Percentiles rank a stretch among this genome's conserved stretches.
Conservation (phyloP, 2,797 vertebrate genomes). For the Etheostoma perlongum region DNA sequence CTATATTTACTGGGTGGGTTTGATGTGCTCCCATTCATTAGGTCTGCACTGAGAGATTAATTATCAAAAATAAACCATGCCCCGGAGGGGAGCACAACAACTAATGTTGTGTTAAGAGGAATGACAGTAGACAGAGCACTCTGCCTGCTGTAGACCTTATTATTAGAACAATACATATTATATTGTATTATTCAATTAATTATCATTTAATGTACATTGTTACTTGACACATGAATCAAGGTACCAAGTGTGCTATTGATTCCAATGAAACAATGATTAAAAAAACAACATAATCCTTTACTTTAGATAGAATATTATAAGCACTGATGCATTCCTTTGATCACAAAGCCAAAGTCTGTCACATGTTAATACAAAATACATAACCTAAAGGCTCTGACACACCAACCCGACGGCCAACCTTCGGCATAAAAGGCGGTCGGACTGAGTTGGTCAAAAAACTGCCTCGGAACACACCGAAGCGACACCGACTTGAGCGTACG, state of each 20-base stretch:
- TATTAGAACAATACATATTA: slow-evolving; percentile 52
- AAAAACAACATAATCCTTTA: slow-evolving; percentile 34
- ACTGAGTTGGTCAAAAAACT: too few species aligned
- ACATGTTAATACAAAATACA: slow-evolving; percentile 31
- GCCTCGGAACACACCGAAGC: too few species aligned
- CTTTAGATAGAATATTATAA: slow-evolving; percentile 5
- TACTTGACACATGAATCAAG: slow-evolving; percentile 48
- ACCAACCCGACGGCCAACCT: too few species aligned
- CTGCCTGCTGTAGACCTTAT: slow-evolving; percentile 47
- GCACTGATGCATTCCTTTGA: slow-evolving; percentile 51
- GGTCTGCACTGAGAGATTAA: slow-evolving; percentile 80
- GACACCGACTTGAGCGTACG: too few species aligned
- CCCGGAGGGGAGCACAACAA: slow-evolving; percentile 70
- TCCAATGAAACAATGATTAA: slow-evolving; percentile 24
- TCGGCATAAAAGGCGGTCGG: too few species aligned
- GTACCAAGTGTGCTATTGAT: slow-evolving; percentile 6
- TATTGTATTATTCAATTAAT: slow-evolving; percentile 34
- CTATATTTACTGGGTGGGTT: slow-evolving; percentile 84
- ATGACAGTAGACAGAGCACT: slow-evolving; percentile 58
- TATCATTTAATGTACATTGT: slow-evolving; percentile 37
- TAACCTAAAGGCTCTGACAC: not conserved
- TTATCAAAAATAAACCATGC: slow-evolving; percentile 82
- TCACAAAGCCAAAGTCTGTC: slow-evolving; percentile 34
- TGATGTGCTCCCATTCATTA: slow-evolving; percentile 84
- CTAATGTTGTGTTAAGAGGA: slow-evolving; percentile 66